Evolutionary conservation across 2,113 vertebrate genomes (phyloP), one percentile per base, ranked within the genome.

Genomic region (Erpornis zantholeuca): DNA sequence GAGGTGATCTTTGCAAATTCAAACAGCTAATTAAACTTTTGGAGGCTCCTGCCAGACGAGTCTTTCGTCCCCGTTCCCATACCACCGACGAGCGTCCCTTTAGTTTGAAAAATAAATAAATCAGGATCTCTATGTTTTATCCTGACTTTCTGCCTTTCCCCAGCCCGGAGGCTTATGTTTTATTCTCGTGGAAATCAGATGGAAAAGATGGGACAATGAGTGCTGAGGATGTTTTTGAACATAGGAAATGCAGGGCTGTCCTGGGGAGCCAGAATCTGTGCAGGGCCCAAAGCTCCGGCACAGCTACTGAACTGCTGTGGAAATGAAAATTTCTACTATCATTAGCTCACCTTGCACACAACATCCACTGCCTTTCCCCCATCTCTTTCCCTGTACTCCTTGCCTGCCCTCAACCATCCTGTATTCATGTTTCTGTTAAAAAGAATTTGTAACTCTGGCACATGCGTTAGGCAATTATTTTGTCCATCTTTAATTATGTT

Each of bases 321-420:
- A 86, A 76, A 9, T 18, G 13, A 33, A 65, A 44, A 65, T 65
- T 44, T 52, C 10, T 38, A 5, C 1, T 47, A 4, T 31, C 13
- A 33, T 27, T 53, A 24, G 5, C 21, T 88, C 12, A 23, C 5
- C 18, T 65, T 80, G 16, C 15, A 50, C 22, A 44, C 2, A 75
- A 22, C 24, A 64, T 7, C 2, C 1, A 4, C 4, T 44, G 3
- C 13, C 5, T 33, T 79, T 56, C 11, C 11, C 38, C 21, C 19
- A 9, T n/a, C 1, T 72, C 12, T 69, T 72, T 53, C 50, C 6
- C 11, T 81, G 15, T 22, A 25, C 3, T 15, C 6, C 5, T 47
- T 7, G 16, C 38, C 6, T 7, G 1, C 5, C 2, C n/a, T 11
- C 15, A 73, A 2, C 2, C 13, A 7, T 24, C 9, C 16, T 0